Evolutionary conservation across 2,888 invertebrate species (phyloP).

Genomic region (Pyralis farinalis): DNA sequence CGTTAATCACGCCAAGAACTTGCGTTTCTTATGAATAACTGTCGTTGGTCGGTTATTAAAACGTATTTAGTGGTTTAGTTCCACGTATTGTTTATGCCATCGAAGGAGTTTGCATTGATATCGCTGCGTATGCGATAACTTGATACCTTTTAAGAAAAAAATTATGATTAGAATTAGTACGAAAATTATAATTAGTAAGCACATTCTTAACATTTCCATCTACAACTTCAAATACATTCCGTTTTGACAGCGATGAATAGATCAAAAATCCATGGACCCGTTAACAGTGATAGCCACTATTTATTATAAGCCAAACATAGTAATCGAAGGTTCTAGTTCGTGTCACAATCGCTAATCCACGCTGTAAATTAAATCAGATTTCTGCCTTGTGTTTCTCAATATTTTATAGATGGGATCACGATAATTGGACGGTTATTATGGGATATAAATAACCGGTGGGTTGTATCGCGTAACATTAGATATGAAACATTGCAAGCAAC

Average conservation of each 20-base stretch:
- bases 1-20: constrained; percentile 22
- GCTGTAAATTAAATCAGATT: constrained; percentile 19
- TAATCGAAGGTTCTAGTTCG: constrained; percentile 14
- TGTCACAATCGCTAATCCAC: constrained; percentile 20
- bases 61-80: constrained; percentile 23
- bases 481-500: constrained; percentile 1
- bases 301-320: constrained; percentile 27
- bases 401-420: constrained; percentile 5
- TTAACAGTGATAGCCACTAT: constrained; percentile 22
- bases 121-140: too few relatives aligned
- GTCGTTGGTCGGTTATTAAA: constrained; percentile 20
- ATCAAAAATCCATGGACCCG: constrained; percentile 24
- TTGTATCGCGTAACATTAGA: not conserved
- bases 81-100: constrained; percentile 20
- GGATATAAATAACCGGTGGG: constrained; percentile 2
- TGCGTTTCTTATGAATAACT: not conserved
- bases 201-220: too few relatives aligned
- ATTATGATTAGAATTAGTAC: too few relatives aligned
- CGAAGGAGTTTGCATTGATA: constrained; percentile 17
- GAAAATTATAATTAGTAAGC: too few relatives aligned
- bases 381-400: constrained; percentile 10
- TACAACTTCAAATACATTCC: too few relatives aligned
- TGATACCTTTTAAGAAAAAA: too few relatives aligned
- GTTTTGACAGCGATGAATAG: constrained; percentile 37
- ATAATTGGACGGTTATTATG: constrained; percentile 5